Evolutionary conservation across 1,140 invertebrate species (phyloP).

Genomic region (Limonius californicus): DNA sequence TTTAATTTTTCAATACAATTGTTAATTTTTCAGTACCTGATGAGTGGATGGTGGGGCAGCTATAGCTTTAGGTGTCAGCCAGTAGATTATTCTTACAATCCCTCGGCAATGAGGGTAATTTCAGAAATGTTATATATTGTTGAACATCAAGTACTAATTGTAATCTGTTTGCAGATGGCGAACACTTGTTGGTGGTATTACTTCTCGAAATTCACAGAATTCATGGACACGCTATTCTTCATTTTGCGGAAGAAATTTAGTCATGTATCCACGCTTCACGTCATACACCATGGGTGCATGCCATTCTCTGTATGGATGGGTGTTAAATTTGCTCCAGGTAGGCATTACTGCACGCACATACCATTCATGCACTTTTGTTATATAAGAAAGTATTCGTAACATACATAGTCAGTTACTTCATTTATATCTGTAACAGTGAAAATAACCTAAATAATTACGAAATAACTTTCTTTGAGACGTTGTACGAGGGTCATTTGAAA

Average conservation of each 20-base stretch:
- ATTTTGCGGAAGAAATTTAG: conserved; percentile 87
- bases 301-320: conserved; percentile 94
- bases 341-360: too few species aligned
- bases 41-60: conserved; percentile 79
- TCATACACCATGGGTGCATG: conserved; percentile 95
- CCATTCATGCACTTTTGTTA: too few species aligned
- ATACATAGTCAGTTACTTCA: too few species aligned
- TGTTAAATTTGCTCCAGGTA: conserved; percentile 89
- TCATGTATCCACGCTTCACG: conserved; percentile 89
- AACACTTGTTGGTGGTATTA: conserved; percentile 96
- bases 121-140: too few species aligned
- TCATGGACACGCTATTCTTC: conserved; percentile 94
- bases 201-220: conserved; percentile 95
- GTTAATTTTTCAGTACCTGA: conserved; percentile 64
- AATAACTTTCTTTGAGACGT: too few species aligned
- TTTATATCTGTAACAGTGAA: too few species aligned
- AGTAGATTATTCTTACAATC: conserved; percentile 83
- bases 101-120: conserved; percentile 77
- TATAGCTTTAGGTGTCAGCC: conserved; percentile 93
- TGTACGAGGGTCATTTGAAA: too few species aligned
- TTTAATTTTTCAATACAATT: neutral
- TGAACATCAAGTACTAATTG: too few species aligned
- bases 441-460: too few species aligned
- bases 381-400: too few species aligned
- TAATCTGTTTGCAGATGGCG: conserved; percentile 71